phyloP scores from a whole-genome alignment of 2,797 vertebrate genomes.

The Podargus strigoides region DNA sequence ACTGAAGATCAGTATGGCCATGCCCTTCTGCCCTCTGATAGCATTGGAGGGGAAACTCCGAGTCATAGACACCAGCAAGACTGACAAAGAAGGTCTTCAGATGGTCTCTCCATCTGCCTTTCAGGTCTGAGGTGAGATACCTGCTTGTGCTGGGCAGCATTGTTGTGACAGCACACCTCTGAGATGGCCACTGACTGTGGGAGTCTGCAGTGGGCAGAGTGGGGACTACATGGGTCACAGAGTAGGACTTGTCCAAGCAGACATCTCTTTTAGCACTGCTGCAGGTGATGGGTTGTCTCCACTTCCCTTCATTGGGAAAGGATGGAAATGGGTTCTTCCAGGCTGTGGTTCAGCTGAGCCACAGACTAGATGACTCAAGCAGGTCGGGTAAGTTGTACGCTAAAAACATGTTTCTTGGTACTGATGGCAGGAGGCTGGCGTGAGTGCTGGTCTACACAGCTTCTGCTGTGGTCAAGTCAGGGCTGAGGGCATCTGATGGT shows the following conservation, averaged over 20 bases:
- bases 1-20: neutral
- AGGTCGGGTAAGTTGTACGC: accelerated
- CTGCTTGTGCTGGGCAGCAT: accelerated
- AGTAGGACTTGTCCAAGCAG: neutral
- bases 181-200: accelerated
- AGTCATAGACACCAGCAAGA: neutral
- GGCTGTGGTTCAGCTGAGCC: neutral
- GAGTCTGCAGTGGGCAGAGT: neutral
- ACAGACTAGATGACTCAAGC: too few relatives aligned
- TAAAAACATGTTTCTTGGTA: accelerated
- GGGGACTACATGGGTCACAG: accelerated
- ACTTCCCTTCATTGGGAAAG: neutral
- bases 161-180: neutral
- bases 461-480: accelerated
- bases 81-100: neutral
- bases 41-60: neutral
- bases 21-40: neutral
- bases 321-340: neutral
- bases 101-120: neutral
- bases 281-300: neutral
- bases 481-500: neutral
- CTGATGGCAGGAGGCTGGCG: neutral
- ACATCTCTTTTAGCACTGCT: neutral
- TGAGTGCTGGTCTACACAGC: neutral
- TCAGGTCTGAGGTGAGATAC: neutral